Base-by-base conservation (phyloP, 2,113 vertebrate species). In the Cacatua alba region DNA sequence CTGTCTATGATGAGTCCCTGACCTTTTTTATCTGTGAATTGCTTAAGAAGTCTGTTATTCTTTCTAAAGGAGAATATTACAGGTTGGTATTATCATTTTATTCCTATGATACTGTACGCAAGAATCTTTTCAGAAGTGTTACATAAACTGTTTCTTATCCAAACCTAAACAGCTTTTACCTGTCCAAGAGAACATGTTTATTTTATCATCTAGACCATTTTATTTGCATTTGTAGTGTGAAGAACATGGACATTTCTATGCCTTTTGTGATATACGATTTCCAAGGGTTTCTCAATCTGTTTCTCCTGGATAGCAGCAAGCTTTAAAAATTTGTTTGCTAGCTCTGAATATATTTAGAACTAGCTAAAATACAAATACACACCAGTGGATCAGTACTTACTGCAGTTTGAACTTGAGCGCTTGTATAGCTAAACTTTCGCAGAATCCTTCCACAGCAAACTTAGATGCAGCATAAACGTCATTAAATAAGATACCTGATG, bases 391-490 rank as follows among this genome's bases (percentile, higher is more conserved):
- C 78, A 69, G 79, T 86, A 98, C 99, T 98, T 98, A 99, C 98
- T 98, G 98, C 64, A 99, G 97, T 82, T 98, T 98, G 96, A 99
- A 99, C 88, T 98, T 98, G 91, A 99, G 94, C 23, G 98, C 98
- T 97, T 99, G 98, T 64, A 99, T 98, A 15, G 98, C 98, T 72
- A 99, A 97, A 92, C 98, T 99, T 95, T 99, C 99, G 2, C 99
- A 99, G 91, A 99, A 99, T n/a, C 98, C 98, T 95, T 99, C 98
- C 96, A 98, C 97, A 35, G 99, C 99, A 95, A 99, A 99, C 93
- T 99, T 99, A 33, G 98, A 99, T 10, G 99, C 98, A 67, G 99
- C 98, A 35, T 99, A 99, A 88, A 99, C 94, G n/a, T 99, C 98
- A 35, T 99, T 99, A 97, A 99, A 99, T 91, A 99, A 96, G 82